Percentiles rank a stretch among this genome's conserved stretches.
These are phyloP conservation scores for Boloria selene DNA, from an alignment of 2,888 invertebrate genomes.

Conservation along the genomic window DNA sequence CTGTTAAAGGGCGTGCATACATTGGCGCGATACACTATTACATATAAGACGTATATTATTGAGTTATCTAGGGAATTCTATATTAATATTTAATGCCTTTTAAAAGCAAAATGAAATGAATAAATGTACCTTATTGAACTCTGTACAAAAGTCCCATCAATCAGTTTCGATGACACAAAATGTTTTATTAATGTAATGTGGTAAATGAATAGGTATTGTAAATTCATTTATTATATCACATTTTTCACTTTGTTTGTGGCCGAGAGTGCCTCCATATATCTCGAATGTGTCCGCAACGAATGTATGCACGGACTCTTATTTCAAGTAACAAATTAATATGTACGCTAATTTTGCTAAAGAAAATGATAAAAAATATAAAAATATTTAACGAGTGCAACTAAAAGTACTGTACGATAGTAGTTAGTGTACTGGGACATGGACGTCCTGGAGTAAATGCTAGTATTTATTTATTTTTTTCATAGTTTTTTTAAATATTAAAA, in stretches of 20 bases:
- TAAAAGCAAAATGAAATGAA: not conserved
- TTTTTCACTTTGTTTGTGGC: too few relatives aligned
- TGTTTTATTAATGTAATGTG: too few relatives aligned
- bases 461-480: not conserved
- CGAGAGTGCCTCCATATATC: not conserved
- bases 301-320: slow-evolving; percentile 12
- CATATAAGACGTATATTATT: not conserved
- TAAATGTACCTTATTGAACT: too few relatives aligned
- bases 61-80: not conserved
- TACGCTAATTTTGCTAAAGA: slow-evolving; percentile 39
- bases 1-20: slow-evolving; percentile 9
- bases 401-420: slow-evolving; percentile 55
- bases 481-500: not conserved
- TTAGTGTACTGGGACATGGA: slow-evolving; percentile 33
- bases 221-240: too few relatives aligned
- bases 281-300: not conserved
- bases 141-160: too few relatives aligned
- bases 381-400: slow-evolving; percentile 62
- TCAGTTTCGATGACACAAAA: too few relatives aligned
- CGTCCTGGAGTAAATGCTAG: not conserved
- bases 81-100: not conserved
- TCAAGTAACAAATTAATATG: slow-evolving; percentile 12
- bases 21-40: not conserved
- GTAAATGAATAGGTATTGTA: too few relatives aligned
- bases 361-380: slow-evolving; percentile 51